Evolutionary conservation across 2,797 vertebrate genomes (phyloP).

Genomic region (Chloroceryle inda): DNA sequence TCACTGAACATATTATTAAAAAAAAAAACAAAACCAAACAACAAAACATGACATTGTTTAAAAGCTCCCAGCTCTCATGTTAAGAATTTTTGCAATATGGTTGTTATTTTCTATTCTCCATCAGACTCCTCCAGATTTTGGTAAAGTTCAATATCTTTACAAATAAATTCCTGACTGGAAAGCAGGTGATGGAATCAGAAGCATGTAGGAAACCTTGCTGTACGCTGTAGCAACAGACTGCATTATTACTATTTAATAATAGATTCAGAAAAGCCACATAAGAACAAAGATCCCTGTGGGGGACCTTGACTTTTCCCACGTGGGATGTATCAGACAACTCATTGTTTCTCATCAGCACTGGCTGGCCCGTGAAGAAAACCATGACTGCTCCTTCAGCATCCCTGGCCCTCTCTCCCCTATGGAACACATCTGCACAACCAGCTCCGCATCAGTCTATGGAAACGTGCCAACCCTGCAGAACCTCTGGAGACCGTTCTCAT

Average conservation of each 20-base stretch:
- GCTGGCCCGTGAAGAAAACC: neutral
- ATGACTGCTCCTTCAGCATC: neutral
- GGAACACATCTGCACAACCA: neutral
- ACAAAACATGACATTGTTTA: neutral
- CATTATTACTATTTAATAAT: neutral
- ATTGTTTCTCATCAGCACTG: neutral
- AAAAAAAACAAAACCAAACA: neutral
- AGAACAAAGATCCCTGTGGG: neutral
- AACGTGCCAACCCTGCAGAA: accelerated
- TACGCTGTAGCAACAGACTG: accelerated
- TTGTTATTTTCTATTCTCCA: neutral
- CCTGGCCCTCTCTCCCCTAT: neutral
- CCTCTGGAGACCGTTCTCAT: neutral
- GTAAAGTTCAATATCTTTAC: neutral
- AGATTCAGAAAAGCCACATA: neutral
- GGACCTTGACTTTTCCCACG: neutral
- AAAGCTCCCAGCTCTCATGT: neutral
- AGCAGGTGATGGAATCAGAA: neutral
- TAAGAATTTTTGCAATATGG: neutral
- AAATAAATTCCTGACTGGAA: neutral
- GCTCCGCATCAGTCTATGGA: accelerated
- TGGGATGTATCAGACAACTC: accelerated
- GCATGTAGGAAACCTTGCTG: neutral
- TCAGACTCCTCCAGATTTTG: neutral
- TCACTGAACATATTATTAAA: neutral